Conservation (phyloP, 2,888 invertebrate genomes). For the Drosophila buzzatii region DNA sequence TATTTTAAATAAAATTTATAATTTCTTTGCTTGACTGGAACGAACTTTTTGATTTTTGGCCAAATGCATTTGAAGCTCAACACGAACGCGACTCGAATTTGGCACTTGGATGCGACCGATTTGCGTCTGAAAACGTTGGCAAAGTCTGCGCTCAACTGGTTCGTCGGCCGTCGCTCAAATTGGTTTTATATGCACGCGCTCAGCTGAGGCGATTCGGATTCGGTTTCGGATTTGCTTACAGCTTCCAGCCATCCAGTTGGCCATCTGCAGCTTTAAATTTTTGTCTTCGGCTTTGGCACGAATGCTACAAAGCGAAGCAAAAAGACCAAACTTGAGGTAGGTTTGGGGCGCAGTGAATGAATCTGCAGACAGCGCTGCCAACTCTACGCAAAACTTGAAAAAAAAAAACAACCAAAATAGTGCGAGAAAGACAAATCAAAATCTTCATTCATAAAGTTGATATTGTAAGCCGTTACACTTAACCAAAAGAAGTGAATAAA, state of each 20-base stretch:
- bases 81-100: conserved; percentile 13
- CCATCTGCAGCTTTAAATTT: conserved; percentile 36
- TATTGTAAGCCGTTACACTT: background rate
- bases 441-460: conserved; percentile 27
- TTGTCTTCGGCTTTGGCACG: conserved; percentile 14
- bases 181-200: conserved; percentile 72
- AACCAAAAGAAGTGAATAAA: background rate
- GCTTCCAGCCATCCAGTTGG: conserved; percentile 20
- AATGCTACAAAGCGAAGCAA: conserved; percentile 22
- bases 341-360: conserved; percentile 46
- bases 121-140: conserved; percentile 27
- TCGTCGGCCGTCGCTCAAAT: conserved; percentile 68
- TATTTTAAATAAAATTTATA: conserved; percentile 6
- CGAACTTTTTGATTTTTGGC: conserved; percentile 48
- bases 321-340: conserved; percentile 61
- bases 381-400: conserved; percentile 28
- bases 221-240: conserved; percentile 15
- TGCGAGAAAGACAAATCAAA: background rate
- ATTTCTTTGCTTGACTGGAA: conserved; percentile 12
- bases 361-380: conserved; percentile 59
- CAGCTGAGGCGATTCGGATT: conserved; percentile 17
- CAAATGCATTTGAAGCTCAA: conserved; percentile 66
- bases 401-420: background rate
- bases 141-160: conserved; percentile 79
- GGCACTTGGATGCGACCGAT: background rate